These are phyloP conservation scores for Cybosia mesomella DNA, from an alignment of 2,888 invertebrate species.

Conservation along the genomic window DNA sequence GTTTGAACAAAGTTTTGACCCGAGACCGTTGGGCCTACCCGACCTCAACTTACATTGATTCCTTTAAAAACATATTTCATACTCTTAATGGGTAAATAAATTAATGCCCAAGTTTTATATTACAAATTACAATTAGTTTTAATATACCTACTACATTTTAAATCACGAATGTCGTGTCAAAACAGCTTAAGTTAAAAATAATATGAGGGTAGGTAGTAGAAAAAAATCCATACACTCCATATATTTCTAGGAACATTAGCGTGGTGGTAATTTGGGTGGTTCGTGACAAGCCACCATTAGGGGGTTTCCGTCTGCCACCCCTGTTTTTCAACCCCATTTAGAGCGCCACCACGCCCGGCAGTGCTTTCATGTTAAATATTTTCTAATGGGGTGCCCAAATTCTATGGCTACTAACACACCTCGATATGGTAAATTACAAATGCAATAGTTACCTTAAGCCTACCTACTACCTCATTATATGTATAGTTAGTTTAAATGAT, in stretches of 20 bases:
- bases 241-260: conserved; percentile 64
- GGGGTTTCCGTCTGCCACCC: conserved; percentile 68
- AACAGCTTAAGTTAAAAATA: conserved; percentile 50
- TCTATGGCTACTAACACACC: conserved; percentile 18
- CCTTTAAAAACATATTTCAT: not conserved
- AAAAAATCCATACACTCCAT: conserved; percentile 46
- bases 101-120: not conserved
- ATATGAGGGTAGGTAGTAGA: conserved; percentile 33
- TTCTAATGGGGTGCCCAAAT: conserved; percentile 43
- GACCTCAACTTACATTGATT: too few species aligned
- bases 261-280: conserved; percentile 64
- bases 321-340: conserved; percentile 62
- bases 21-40: too few species aligned
- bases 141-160: conserved; percentile 20
- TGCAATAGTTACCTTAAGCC: not conserved
- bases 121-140: not conserved
- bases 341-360: conserved; percentile 61
- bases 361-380: conserved; percentile 59
- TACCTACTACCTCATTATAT: not conserved
- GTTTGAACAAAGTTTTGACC: too few species aligned
- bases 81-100: not conserved
- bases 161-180: conserved; percentile 58
- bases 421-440: not conserved
- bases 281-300: conserved; percentile 83
- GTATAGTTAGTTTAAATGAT: too few species aligned